Evolutionary conservation across 2,888 invertebrate species (phyloP), one percentile per base, ranked within the genome.

Genomic region (Andrena hattorfiana): DNA sequence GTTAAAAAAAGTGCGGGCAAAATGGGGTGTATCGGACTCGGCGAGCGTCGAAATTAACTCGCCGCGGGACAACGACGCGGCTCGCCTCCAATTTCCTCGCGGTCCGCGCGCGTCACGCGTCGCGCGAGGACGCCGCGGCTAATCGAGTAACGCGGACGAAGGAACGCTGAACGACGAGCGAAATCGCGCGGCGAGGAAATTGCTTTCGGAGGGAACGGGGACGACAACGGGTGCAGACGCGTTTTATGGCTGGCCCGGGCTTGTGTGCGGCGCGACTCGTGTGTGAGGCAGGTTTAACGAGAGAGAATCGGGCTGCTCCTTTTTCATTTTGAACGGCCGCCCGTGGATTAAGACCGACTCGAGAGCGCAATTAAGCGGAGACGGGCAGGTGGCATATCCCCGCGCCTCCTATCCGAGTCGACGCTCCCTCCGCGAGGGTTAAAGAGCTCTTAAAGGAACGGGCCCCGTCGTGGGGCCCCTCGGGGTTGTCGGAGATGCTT

Each of bases 331-430:
- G 20, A 54, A 32, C 32, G 74, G 48, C 32, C 54, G 62, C 62
- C 71, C 68, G 80, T 73, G 80, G 78, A 82, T 88, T 82, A 85
- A 88, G 82, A 85, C 69, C 69, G 68, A 81, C 54, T 66, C 62
- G 64, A 62, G 74, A 51, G 54, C 49, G 68, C 84, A 79, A 87
- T 89, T 87, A 89, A 82, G 73, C 66, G 74, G 67, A 75, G 80
- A 81, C 75, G 64, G 72, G 63, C 87, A 89, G 85, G 81, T 87
- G 88, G 84, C 68, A 69, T 59, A 81, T 77, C 68, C 16, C 62
- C 62, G 66, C 54, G 54, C 59, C 62, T 63, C 75, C 28, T 77
- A 77, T 75, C 75, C 54, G 56, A 77, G 63, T 48, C 82, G 80
- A 77, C 66, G 77, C 75, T 70, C 75, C 49, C 32, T 63, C 56